Percentiles rank a stretch among this genome's conserved stretches.
phyloP scores from a whole-genome alignment of 2,113 vertebrate genomes.

The Hemibagrus wyckioides region DNA sequence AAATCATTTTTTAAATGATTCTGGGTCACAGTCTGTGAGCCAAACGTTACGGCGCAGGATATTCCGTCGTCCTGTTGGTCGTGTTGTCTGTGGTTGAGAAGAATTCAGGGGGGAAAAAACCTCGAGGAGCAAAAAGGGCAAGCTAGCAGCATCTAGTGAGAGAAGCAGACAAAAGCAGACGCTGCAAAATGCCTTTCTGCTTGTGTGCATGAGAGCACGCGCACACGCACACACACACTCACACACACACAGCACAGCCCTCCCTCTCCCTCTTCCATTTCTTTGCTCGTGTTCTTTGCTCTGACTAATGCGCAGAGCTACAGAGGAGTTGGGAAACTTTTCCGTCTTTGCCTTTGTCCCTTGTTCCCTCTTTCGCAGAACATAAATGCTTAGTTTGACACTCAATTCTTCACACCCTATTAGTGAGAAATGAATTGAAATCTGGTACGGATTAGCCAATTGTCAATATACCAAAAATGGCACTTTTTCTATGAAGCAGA shows the following conservation, averaged over 20 bases:
- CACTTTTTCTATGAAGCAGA: background rate
- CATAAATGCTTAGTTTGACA: slow-evolving; percentile 40
- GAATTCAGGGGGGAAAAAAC: slow-evolving; percentile 39
- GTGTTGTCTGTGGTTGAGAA: slow-evolving; percentile 44
- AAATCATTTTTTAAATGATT: slow-evolving; percentile 18
- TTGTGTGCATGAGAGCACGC: slow-evolving; percentile 12
- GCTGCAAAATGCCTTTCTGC: slow-evolving; percentile 54
- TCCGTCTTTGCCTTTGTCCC: slow-evolving; percentile 36
- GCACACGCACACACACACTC: background rate
- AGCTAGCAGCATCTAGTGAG: slow-evolving; percentile 78
- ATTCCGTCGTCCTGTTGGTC: slow-evolving; percentile 23
- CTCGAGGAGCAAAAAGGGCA: slow-evolving; percentile 63
- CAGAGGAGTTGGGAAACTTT: slow-evolving; percentile 46
- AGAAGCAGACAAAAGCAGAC: slow-evolving; percentile 71
- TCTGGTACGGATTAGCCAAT: background rate
- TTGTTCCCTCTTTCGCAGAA: slow-evolving; percentile 37
- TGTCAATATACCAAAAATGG: background rate
- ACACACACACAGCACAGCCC: slow-evolving; percentile 13
- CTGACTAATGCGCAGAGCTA: slow-evolving; percentile 42
- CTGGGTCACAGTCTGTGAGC: slow-evolving; percentile 12
- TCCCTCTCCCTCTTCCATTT: slow-evolving; percentile 28
- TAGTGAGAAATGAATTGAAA: background rate
- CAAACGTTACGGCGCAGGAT: slow-evolving; percentile 15
- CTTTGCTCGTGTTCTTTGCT: slow-evolving; percentile 46
- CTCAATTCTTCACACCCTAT: slow-evolving; percentile 9